Base-by-base conservation (phyloP, 1,140 invertebrate species). In the Paralvinella palmiformis region DNA sequence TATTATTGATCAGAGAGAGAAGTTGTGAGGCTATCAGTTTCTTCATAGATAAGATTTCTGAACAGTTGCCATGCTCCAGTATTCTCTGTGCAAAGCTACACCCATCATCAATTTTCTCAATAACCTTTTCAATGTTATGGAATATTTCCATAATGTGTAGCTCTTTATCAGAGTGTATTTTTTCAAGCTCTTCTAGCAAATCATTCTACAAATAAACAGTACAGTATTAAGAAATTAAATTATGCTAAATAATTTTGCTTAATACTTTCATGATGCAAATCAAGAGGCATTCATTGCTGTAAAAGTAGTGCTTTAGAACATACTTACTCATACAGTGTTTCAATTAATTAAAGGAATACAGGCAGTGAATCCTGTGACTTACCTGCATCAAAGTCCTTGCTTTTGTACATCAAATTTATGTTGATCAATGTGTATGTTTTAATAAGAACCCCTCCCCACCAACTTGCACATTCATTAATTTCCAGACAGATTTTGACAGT, bases 91-190 rank as follows among this genome's bases (percentile, higher is more conserved):
- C 88, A 73, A 93, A 94, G 69, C 89, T 88, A 69, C 88, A 89
- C 20, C 90, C 91, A 75, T 91, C 88, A 73, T 92, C 89, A 63
- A 94, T 88, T 71, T 87, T 88, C 65, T 88, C 90, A 65, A 88
- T 85, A 3, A 86, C 87, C 75, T 90, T 89, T 73, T 91, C 88
- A 53, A 93, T 84, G 65, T 82, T 85, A 65, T 92, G 87, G 73
- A 89, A 89, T 36, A 89, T 82, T 70, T 93, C 91, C 90, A 93
- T 93, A 24, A 93, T 87, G 77, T 89, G 88, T 3, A 94, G 81
- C 79, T 94, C 91, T 68, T 90, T 85, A 72, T 89, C 86, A 32
- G 88, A 89, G 75, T 95, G 92, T 55, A 92, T 78, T 68, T 86
- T 84, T 69, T 89, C 88, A 20, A 95, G 83, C 73, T 92, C 88